Conservation (phyloP, 1,140 invertebrate genomes). For the Mesaphorura yosii region DNA sequence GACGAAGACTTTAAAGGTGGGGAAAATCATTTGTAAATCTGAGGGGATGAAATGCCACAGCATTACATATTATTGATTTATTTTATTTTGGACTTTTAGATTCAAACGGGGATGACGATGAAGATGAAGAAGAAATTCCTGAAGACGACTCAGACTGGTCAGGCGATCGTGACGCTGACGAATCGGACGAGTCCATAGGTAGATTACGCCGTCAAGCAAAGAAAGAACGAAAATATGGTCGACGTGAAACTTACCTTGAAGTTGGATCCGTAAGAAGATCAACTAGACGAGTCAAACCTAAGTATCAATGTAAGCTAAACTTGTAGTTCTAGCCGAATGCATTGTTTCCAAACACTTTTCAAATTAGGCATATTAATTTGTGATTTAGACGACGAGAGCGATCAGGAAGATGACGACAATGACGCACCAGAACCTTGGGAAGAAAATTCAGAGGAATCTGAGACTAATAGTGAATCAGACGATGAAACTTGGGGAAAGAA, state of each 20-base stretch:
- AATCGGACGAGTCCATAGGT: slow-evolving; percentile 46
- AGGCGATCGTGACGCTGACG: slow-evolving; percentile 42
- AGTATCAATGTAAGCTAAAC: slow-evolving; percentile 38
- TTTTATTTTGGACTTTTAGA: slow-evolving; percentile 23
- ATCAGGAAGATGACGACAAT: slow-evolving; percentile 41
- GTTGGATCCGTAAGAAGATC: slow-evolving; percentile 43
- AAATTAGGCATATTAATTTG: neutral
- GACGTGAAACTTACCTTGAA: slow-evolving; percentile 22
- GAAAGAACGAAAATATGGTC: slow-evolving; percentile 23
- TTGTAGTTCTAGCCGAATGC: slow-evolving; percentile 2
- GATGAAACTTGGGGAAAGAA: slow-evolving; percentile 46
- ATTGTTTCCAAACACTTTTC: neutral
- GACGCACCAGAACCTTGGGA: slow-evolving; percentile 43
- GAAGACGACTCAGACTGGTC: slow-evolving; percentile 48
- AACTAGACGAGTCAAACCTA: slow-evolving; percentile 43
- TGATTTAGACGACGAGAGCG: slow-evolving; percentile 41
- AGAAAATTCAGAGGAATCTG: slow-evolving; percentile 49
- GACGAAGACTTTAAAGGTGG: slow-evolving; percentile 82
- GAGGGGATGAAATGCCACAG: slow-evolving; percentile 1
- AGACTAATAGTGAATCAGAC: slow-evolving; percentile 47
- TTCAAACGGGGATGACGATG: slow-evolving; percentile 32
- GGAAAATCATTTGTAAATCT: too few relatives aligned
- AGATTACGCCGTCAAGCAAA: slow-evolving; percentile 36
- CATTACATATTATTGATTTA: slow-evolving; percentile 6
- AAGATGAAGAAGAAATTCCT: slow-evolving; percentile 36